These are phyloP conservation scores for Anomalospiza imberbis DNA, from an alignment of 2,797 vertebrate species.

Conservation along the genomic window DNA sequence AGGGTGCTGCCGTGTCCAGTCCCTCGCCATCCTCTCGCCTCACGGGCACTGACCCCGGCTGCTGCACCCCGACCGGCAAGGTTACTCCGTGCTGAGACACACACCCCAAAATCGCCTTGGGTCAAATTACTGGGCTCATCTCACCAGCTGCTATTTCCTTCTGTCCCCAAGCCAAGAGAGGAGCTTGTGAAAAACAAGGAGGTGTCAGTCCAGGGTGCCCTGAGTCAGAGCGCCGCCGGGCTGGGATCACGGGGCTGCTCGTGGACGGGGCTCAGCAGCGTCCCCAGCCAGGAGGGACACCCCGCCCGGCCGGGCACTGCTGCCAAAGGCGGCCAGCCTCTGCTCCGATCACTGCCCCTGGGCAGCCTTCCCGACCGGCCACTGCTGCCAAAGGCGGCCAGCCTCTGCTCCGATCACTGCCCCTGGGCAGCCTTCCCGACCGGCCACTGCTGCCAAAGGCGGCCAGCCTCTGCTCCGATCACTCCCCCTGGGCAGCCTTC, in stretches of 20 bases:
- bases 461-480: too few relatives aligned
- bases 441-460: too few relatives aligned
- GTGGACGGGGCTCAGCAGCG: background rate
- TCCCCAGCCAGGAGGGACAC: background rate
- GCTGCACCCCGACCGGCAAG: background rate
- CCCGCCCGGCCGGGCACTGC: too few relatives aligned
- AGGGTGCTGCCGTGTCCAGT: rapidly evolving
- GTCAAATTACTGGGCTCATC: background rate
- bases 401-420: background rate
- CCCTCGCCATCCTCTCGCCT: rapidly evolving
- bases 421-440: background rate
- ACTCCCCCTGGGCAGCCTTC: too few relatives aligned
- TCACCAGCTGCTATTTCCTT: slow-evolving; percentile 31
- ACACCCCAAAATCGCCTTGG: background rate
- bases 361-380: too few relatives aligned
- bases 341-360: too few relatives aligned
- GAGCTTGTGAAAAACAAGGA: slow-evolving; percentile 28
- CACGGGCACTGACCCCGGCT: background rate
- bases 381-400: background rate
- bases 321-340: too few relatives aligned
- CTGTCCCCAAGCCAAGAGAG: slow-evolving; percentile 15
- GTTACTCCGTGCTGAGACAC: background rate
- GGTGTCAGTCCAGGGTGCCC: background rate
- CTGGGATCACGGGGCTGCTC: background rate
- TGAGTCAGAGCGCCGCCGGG: slow-evolving; percentile 18